Evolutionary conservation across 2,797 vertebrate species (phyloP), one percentile per base, ranked within the genome.

Genomic region (Echeneis naucrates): DNA sequence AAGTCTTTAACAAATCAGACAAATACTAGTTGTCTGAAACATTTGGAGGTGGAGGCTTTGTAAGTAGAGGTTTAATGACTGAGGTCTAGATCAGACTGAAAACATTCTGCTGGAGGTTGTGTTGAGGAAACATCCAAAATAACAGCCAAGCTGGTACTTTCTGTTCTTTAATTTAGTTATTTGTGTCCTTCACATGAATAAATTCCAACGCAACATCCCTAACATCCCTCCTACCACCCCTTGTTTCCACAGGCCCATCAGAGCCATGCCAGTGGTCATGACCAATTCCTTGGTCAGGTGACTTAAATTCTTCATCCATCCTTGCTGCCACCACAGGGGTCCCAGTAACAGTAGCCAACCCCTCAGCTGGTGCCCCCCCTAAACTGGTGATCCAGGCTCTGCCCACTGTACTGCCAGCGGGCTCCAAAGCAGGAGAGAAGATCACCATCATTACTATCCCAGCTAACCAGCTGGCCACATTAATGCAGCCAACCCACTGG

Each of bases 391-490:
- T 99, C 91, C 98, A 99, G 95, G 96, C 97, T 40, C 94, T 99
- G 88, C 98, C 98, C 56, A 95, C 96, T 2, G 83, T 99, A 93
- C 86, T 98, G 90, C 95, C 96, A 2, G 66, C 95, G 0, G 95
- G 96, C 54, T 87, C 96, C 24, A 98, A 98, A 68, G 96, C 93
- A 0, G 96, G 96, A 78, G 97, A 99, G 81, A 98, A 97, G 90
- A 97, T 98, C 91, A 98, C 98, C 21, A 94, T 99, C 83, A 98
- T 99, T 87, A 99, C 98, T 5, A 98, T 99, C 93, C 98, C 98
- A 1, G 96, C 97, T 54, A 94, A 94, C 0, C 97, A 98, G 87
- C 87, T 87, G 44, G 88, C 85, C 32, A 81, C 74, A 8, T 96
- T 66, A 94, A 97, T 94, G 90, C 96, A 0, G 92, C 81, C 80